Evolutionary conservation across 2,113 vertebrate genomes (phyloP), one percentile per base, ranked within the genome.

Genomic region (Martes martes): DNA sequence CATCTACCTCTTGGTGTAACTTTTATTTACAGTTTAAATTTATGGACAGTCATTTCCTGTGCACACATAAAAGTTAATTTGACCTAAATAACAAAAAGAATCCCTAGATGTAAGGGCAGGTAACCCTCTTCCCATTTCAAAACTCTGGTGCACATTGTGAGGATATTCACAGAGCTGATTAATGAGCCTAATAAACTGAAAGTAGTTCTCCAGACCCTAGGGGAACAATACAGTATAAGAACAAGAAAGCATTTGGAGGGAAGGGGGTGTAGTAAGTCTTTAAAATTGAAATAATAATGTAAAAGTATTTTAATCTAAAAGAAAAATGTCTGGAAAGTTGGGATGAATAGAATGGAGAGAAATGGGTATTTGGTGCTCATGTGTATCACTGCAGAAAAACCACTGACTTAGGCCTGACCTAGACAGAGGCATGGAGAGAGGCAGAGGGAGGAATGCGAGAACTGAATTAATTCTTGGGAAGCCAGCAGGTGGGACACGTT

Each of bases 1-100:
- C 33, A 80, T 73, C n/a, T 24, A 71, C n/a, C 21, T 21, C 39
- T 3, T 47, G 67, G 81, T 23, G 73, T 80, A 52, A 63, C 71
- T 86, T 94, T 91, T 97, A 36, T 81, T 95, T 84, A 80, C 50
- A 47, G 55, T 91, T 96, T 97, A 91, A 81, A 84, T 97, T 14
- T 94, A 33, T 59, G 18, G 23, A 26, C 31, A 69, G 69, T 76
- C 78, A 95, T 94, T 93, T 93, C 33, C 89, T 95, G 6, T 28
- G 33, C 36, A 81, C 33, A 31, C 36, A 92, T 50, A 33, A 69
- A 84, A 84, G 39, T 67, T 90, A 93, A 94, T 93, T 95, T 94
- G 52, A 26, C 79, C 33, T 73, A 85, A 85, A n/a, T 6, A 59
- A 28, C 79, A 19, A 36, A 67, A 89, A 73, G 61, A 80, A 88